A percentile compares a stretch with the other conserved stretches of the same genome.
These are phyloP conservation scores for Scaptomyza graminum DNA, from an alignment of 1,140 invertebrate genomes.

Conservation along the genomic window DNA sequence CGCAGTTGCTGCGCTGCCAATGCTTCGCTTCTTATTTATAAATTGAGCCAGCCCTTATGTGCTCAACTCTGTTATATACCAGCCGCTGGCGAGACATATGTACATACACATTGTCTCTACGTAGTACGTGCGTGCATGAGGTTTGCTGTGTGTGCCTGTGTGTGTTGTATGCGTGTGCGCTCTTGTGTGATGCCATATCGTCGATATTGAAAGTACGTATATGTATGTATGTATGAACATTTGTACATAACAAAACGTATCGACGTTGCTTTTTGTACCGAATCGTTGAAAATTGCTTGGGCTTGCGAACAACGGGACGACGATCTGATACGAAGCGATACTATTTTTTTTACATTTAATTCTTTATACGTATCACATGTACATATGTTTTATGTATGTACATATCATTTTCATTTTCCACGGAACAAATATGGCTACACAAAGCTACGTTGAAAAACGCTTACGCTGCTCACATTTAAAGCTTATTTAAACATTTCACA, in stretches of 20 bases:
- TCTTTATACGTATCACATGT: slow-evolving; percentile 51
- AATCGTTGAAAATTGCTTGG: slow-evolving; percentile 65
- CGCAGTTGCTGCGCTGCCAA: slow-evolving; percentile 58
- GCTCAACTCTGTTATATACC: slow-evolving; percentile 71
- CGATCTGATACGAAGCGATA: slow-evolving; percentile 72
- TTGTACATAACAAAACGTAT: slow-evolving; percentile 53
- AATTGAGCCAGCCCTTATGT: slow-evolving; percentile 79
- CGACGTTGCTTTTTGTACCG: slow-evolving; percentile 39
- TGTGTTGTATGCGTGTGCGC: slow-evolving; percentile 61
- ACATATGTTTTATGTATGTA: slow-evolving; percentile 46
- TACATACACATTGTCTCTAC: slow-evolving; percentile 53
- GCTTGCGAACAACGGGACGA: slow-evolving; percentile 74
- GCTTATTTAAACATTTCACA: slow-evolving; percentile 58
- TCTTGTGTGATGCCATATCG: slow-evolving; percentile 77
- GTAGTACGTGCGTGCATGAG: slow-evolving; percentile 53
- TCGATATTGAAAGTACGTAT: slow-evolving; percentile 79
- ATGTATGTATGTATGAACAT: slow-evolving; percentile 57
- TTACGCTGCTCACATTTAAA: slow-evolving; percentile 55
- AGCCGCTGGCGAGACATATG: slow-evolving; percentile 37
- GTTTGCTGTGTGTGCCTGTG: slow-evolving; percentile 10
- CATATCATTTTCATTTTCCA: slow-evolving; percentile 73
- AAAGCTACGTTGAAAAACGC: slow-evolving; percentile 47
- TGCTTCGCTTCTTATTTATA: slow-evolving; percentile 76
- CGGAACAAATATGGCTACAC: slow-evolving; percentile 74
- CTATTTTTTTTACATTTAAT: slow-evolving; percentile 66